Evolutionary conservation across 2,888 invertebrate genomes (phyloP), one percentile per base, ranked within the genome.

Genomic region (Frankliniella fusca): DNA sequence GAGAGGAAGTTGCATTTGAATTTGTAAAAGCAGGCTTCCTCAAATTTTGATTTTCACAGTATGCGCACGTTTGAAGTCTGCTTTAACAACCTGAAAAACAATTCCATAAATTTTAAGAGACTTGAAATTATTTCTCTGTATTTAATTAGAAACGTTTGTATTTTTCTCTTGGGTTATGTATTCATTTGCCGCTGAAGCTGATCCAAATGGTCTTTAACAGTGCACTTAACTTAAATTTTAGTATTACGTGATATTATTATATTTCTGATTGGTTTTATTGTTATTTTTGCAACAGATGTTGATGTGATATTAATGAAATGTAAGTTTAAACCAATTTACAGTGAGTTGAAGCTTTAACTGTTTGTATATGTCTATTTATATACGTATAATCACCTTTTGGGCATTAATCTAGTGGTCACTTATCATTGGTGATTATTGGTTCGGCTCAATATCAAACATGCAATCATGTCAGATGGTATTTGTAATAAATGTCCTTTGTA

Each of bases 301-400:
- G 70, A 76, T 76, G 70, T 76, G 70, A 76, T 76, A 76, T 76
- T 76, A 76, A 27, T 76, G 70, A 76, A 11, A 27, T 27, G 70
- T 76, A 76, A 76, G 70, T 76, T 76, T 76, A 76, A 76, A 76
- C n/a, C 70, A 76, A 76, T 76, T 76, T 27, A 27, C 70, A 76
- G 70, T 76, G 70, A 76, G 70, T 76, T 76, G 70, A 76, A 76
- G 70, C 70, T 76, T 76, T 76, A 76, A 76, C 70, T 76, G 23
- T 76, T 76, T 76, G 70, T 76, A 76, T 27, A 76, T 76, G 70
- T 76, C 12, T 76, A 76, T 76, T 76, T 76, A 76, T 76, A 12
- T 61, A 61, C 61, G 11, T 15, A 20, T 7, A 61, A 61, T 61
- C 61, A n/a, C n/a, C n/a, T 7, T 76, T 23, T 27, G 70, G 70